Conservation (phyloP, 2,797 vertebrate species). For the Crenichthys baileyi region DNA sequence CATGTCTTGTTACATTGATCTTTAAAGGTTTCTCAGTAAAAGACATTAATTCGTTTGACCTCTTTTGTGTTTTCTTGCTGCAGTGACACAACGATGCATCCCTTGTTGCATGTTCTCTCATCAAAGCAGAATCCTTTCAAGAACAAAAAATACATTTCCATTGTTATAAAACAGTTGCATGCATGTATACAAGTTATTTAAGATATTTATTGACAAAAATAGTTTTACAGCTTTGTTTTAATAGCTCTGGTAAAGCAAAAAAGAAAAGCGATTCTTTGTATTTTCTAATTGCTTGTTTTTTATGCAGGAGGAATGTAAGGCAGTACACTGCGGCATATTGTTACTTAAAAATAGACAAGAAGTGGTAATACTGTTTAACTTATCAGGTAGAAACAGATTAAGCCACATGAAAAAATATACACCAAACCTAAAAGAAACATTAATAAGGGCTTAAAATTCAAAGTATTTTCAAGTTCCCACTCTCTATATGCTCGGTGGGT, state of each 20-base stretch:
- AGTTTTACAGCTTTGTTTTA: constrained; percentile 38
- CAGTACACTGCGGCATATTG: background rate
- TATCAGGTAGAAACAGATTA: constrained; percentile 33
- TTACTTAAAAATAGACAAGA: constrained; percentile 27
- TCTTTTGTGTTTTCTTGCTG: constrained; percentile 18
- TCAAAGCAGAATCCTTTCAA: background rate
- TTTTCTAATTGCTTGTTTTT: constrained; percentile 7
- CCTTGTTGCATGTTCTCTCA: constrained; percentile 2
- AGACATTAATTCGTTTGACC: background rate
- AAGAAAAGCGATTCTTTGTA: constrained; percentile 5
- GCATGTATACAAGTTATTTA: constrained; percentile 27
- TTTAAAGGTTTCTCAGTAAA: background rate
- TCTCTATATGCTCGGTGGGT: constrained; percentile 10
- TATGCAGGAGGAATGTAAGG: constrained; percentile 37
- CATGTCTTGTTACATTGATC: constrained; percentile 4
- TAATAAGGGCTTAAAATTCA: constrained; percentile 21
- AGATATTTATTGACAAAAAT: constrained; percentile 62
- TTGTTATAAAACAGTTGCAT: constrained; percentile 1
- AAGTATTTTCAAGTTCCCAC: constrained; percentile 38
- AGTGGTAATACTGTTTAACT: constrained; percentile 67
- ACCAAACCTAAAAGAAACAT: constrained; percentile 29
- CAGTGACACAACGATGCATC: background rate
- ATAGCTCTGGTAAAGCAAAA: constrained; percentile 42
- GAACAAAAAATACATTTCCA: constrained; percentile 5
- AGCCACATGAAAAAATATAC: constrained; percentile 23